Evolutionary conservation across 2,888 invertebrate genomes (phyloP).

Genomic region (Oscheius sp.): DNA sequence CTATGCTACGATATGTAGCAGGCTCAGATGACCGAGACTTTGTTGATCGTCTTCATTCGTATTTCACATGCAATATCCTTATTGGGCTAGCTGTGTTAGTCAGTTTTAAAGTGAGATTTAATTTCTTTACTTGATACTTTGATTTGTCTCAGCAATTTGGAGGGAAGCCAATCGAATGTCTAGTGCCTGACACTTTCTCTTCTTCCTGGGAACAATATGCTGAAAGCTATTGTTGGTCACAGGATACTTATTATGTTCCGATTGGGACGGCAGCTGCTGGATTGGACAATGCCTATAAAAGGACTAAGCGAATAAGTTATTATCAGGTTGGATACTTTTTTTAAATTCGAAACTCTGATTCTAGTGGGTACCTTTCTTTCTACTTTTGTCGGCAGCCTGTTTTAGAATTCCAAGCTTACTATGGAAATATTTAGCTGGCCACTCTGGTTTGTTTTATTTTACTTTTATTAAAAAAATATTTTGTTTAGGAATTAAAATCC

Average conservation of each 20-base stretch:
- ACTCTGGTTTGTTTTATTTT: slow-evolving; percentile 58
- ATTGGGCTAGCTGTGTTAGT: slow-evolving; percentile 67
- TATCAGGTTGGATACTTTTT: slow-evolving; percentile 45
- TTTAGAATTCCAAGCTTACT: slow-evolving; percentile 67
- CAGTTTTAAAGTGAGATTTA: slow-evolving; percentile 61
- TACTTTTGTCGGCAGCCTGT: slow-evolving; percentile 67
- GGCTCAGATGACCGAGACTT: slow-evolving; percentile 68
- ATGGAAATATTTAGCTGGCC: slow-evolving; percentile 68
- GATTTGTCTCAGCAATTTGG: slow-evolving; percentile 64
- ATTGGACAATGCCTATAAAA: slow-evolving; percentile 50
- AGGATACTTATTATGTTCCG: slow-evolving; percentile 66
- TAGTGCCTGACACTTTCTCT: slow-evolving; percentile 67
- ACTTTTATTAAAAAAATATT: background rate
- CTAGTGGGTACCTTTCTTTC: slow-evolving; percentile 69
- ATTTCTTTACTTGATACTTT: background rate
- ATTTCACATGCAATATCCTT: slow-evolving; percentile 67
- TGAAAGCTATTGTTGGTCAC: slow-evolving; percentile 68
- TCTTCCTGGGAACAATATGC: slow-evolving; percentile 69
- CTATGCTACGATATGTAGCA: slow-evolving; percentile 68
- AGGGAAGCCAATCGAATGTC: slow-evolving; percentile 67
- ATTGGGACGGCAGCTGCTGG: slow-evolving; percentile 60
- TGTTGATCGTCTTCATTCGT: slow-evolving; percentile 67
- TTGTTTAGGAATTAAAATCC: slow-evolving; percentile 67
- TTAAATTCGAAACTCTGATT: slow-evolving; percentile 2
- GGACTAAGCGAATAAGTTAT: slow-evolving; percentile 59